Evolutionary conservation across 2,797 vertebrate species (phyloP).

Genomic region (Malurus leucopterus): DNA sequence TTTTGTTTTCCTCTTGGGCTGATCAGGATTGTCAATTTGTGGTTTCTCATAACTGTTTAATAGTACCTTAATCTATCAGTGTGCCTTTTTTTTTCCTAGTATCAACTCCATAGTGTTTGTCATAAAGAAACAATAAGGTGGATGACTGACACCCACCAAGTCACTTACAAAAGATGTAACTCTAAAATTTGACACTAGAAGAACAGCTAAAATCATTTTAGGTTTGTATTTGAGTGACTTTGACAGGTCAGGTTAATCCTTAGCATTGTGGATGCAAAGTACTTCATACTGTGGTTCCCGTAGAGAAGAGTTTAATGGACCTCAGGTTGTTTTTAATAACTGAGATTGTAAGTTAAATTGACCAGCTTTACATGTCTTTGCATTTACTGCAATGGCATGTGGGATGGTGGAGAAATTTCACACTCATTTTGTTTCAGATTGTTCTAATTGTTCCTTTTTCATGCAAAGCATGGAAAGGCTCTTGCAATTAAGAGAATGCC

Average conservation of each 20-base stretch:
- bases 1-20: background rate
- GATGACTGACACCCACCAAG: background rate
- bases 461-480: constrained; percentile 9
- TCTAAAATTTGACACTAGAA: background rate
- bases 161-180: background rate
- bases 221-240: background rate
- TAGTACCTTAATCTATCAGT: background rate
- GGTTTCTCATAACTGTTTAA: background rate
- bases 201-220: background rate
- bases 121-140: background rate
- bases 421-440: constrained; percentile 47
- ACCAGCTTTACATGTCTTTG: constrained; percentile 42
- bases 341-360: constrained; percentile 51
- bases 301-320: constrained; percentile 45
- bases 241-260: constrained; percentile 13
- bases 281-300: constrained; percentile 33
- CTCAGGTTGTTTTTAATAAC: constrained; percentile 55
- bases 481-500: background rate
- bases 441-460: constrained; percentile 50
- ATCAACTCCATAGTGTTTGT: background rate
- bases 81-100: background rate
- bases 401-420: constrained; percentile 46
- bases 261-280: background rate
- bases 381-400: background rate
- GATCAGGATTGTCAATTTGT: background rate